Base-by-base conservation (phyloP, 1,140 invertebrate species). In the Drosophila mayri region DNA sequence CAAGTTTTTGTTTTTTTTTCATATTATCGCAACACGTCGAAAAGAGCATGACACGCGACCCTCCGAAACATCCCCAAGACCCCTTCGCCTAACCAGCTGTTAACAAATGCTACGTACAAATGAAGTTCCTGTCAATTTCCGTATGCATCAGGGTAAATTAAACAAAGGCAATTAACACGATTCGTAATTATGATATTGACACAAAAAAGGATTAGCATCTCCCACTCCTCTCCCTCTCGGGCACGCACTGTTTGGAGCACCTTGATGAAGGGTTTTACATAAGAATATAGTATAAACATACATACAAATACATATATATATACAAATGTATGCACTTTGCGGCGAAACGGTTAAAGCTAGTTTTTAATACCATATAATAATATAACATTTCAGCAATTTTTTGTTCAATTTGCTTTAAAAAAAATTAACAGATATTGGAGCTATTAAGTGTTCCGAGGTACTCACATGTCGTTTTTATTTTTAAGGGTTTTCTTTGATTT, bases 41-140 rank as follows among this genome's bases (percentile, higher is more conserved):
- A 46, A 46, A 3, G 11, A 35, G 10, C 11, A 38, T 14, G 37
- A 16, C 38, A 0, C 38, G 16, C 38, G 16, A n/a, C 38, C 22
- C 46, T 22, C 46, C 25, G 30, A 38, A 40, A 64, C 66, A 60
- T 60, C 79, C 73, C 44, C 54, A 67, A 40, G 58, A n/a, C 25
- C 52, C 28, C 46, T 41, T 25, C 16, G 35, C 7, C 35, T 14
- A 16, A 38, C 52, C 38, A 40, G 28, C 38, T 28, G 62, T 64
- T 47, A 54, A 52, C 60, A 54, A 47, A 46, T n/a, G 49, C 43
- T 47, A 50, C 54, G 78, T 74, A 90, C 86, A 90, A 90, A 90
- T 90, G 63, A 90, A 90, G 86, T 90, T 90, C 86, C 86, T 90
- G 86, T 55, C 76, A 82, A 90, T 90, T 90, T 90, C 86, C 86